Conservation (phyloP, 2,797 vertebrate genomes). For the Cossypha polioptera region DNA sequence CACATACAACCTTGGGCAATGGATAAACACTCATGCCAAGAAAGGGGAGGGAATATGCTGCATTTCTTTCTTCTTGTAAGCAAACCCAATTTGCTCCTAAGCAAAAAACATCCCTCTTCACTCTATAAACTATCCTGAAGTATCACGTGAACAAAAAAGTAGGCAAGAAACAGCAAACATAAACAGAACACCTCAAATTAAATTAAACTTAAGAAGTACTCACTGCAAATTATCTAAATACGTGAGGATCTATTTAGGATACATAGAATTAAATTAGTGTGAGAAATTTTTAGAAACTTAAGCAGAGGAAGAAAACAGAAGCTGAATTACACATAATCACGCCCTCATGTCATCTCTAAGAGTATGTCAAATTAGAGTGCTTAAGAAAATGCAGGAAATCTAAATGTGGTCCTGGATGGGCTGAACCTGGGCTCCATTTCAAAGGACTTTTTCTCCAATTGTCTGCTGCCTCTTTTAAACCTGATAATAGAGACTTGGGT, state of each 20-base stretch:
- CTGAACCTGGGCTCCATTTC: slow-evolving; percentile 15
- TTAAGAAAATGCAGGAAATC: slow-evolving; percentile 41
- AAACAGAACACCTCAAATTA: slow-evolving; percentile 21
- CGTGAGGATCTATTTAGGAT: not conserved
- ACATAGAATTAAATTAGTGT: slow-evolving; percentile 32
- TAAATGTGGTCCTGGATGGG: not conserved
- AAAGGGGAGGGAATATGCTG: not conserved
- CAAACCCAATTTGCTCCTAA: not conserved
- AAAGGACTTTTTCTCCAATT: slow-evolving; percentile 13
- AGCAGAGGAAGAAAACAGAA: slow-evolving; percentile 47
- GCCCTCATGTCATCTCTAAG: slow-evolving; percentile 26
- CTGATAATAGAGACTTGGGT: slow-evolving; percentile 18
- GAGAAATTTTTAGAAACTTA: slow-evolving; percentile 53
- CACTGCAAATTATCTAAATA: slow-evolving; percentile 5
- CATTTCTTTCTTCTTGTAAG: not conserved
- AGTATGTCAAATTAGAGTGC: not conserved
- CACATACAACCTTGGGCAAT: not conserved
- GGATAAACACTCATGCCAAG: not conserved
- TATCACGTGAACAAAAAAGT: not conserved
- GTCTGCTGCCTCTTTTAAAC: slow-evolving; percentile 10
- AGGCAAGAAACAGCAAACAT: not conserved
- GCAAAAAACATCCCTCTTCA: not conserved
- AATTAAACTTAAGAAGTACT: slow-evolving; percentile 33
- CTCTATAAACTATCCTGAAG: not conserved
- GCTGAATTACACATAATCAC: slow-evolving; percentile 55